phyloP scores from a whole-genome alignment of 2,113 vertebrate genomes.

The Indri indri region DNA sequence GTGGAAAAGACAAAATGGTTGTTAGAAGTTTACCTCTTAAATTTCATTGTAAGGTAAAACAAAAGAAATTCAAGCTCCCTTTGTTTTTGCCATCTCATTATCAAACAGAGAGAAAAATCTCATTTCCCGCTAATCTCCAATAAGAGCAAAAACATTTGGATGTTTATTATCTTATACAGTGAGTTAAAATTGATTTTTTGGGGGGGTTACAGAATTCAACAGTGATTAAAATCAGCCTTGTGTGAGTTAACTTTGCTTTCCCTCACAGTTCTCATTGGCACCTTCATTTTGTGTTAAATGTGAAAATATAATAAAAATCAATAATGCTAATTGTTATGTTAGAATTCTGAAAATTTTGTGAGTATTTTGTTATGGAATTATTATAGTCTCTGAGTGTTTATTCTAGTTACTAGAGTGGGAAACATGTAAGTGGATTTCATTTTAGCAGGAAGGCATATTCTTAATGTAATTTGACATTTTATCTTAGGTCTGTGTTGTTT shows the following conservation, averaged over 20 bases:
- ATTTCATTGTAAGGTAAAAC: not conserved
- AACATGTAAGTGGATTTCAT: not conserved
- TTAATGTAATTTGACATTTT: not conserved
- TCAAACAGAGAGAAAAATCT: not conserved
- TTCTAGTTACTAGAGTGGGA: not conserved
- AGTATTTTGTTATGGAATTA: not conserved
- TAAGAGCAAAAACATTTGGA: not conserved
- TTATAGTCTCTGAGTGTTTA: not conserved
- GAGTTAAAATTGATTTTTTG: not conserved
- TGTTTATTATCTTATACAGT: not conserved
- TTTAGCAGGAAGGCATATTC: not conserved
- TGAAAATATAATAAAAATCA: not conserved
- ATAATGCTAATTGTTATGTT: not conserved
- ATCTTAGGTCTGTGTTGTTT: not conserved
- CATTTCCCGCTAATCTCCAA: not conserved
- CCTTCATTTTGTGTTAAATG: slow-evolving; percentile 33
- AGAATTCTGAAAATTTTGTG: not conserved
- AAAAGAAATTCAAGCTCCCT: not conserved
- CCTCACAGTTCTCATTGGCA: not conserved
- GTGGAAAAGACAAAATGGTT: not conserved
- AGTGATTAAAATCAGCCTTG: not conserved
- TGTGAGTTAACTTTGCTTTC: not conserved
- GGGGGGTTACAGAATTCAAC: not conserved
- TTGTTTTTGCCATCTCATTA: not conserved
- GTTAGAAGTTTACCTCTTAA: not conserved